phyloP scores from a whole-genome alignment of 2,888 invertebrate species.

The Drosophila falleni region DNA sequence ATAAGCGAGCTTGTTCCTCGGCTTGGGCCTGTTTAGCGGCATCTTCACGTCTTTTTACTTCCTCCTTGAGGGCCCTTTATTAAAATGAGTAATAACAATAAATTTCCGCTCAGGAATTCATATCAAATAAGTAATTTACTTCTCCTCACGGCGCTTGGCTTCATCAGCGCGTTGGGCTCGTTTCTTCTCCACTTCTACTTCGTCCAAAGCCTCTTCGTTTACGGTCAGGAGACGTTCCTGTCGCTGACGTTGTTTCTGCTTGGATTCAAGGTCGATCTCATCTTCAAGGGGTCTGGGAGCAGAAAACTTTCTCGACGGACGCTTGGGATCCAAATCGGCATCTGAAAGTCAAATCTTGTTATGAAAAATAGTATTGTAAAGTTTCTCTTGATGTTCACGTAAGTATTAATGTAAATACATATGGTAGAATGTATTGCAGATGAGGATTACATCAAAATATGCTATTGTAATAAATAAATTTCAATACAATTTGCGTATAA shows the following conservation, averaged over 20 bases:
- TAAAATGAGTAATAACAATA: neutral
- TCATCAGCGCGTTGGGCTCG: slow-evolving; percentile 87
- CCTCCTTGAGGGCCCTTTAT: slow-evolving; percentile 87
- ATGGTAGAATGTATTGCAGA: slow-evolving; percentile 8
- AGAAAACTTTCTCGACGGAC: slow-evolving; percentile 90
- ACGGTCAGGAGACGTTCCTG: slow-evolving; percentile 87
- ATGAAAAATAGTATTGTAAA: slow-evolving; percentile 1
- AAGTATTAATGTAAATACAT: slow-evolving; percentile 5
- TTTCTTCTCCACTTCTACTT: slow-evolving; percentile 86
- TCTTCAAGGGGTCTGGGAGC: slow-evolving; percentile 87
- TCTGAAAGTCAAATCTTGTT: slow-evolving; percentile 70
- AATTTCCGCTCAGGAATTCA: neutral
- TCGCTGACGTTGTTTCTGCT: slow-evolving; percentile 88
- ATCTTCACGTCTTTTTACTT: slow-evolving; percentile 87
- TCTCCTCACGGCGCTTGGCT: slow-evolving; percentile 86
- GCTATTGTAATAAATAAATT: slow-evolving; percentile 14
- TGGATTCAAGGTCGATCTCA: slow-evolving; percentile 87
- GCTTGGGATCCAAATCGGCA: slow-evolving; percentile 89
- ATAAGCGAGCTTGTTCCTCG: slow-evolving; percentile 73
- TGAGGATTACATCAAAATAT: slow-evolving; percentile 21
- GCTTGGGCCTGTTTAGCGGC: slow-evolving; percentile 83
- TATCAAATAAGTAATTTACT: slow-evolving; percentile 62
- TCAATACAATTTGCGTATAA: slow-evolving; percentile 7
- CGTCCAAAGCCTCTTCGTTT: slow-evolving; percentile 84
- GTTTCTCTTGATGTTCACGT: slow-evolving; percentile 1